Base-by-base conservation (phyloP, 1,140 invertebrate genomes). In the Ceratina calcarata region DNA sequence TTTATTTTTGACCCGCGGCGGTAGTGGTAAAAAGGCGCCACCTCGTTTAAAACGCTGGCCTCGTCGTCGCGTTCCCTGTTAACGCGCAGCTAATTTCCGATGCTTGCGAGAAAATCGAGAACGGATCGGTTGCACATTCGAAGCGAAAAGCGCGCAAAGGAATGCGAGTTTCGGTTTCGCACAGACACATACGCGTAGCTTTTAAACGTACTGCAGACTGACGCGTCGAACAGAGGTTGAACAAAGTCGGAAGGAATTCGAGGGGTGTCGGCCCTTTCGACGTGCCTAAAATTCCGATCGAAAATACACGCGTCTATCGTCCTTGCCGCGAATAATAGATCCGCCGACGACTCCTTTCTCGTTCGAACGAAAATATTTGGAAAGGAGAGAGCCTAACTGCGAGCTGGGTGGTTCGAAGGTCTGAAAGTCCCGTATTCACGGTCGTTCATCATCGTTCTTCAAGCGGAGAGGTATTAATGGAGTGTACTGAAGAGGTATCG, bases 1-100 rank as follows among this genome's bases (percentile, higher is more conserved):
- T 24, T 86, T 83, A 86, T 86, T 86, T 86, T 79, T 67, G 73
- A 66, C 77, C 37, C 27, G 27, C 27, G 27, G 27, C 27, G 27
- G 27, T 32, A 1, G 7, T 0, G 24, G 74, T 53, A 69, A 69
- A 80, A 62, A 76, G 58, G 37, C 67, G 45, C 70, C 81, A 57
- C 22, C 55, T 72, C 32, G 18, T 65, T 68, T 77, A 51, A 27
- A 45, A 51, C 65, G 45, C 15, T 37, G 15, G n/a, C 2, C 18
- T 13, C 55, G 15, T 1, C 20, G 37, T 3, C n/a, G 1, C 37
- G 15, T 16, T 68, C 37, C 7, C 13, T 18, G 1, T 7, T 20
- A 20, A 18, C n/a, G 13, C 65, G 22, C 37, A 51, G 65, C 10
- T 61, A 53, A 62, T 70, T 71, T 62, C 0, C 24, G 6, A 71